These are phyloP conservation scores for Dufourea novaeangliae DNA, from an alignment of 1,140 invertebrate genomes.

Conservation along the genomic window DNA sequence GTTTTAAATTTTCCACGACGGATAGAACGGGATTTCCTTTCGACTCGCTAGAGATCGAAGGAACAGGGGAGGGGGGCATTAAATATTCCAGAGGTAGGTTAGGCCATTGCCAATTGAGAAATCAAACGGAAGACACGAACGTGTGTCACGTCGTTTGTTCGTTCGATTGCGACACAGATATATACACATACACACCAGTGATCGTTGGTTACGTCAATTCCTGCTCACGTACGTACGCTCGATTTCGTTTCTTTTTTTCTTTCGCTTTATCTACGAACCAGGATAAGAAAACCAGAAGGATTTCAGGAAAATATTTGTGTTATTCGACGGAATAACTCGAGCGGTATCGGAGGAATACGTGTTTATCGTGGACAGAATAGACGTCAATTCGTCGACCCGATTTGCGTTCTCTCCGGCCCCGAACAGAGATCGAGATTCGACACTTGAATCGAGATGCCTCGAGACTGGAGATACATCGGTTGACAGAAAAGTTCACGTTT, in stretches of 20 bases:
- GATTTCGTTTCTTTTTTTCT: no score
- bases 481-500: conserved; percentile 23
- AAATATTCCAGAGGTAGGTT: conserved; percentile 39
- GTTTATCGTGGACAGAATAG: neutral
- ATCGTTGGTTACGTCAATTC: conserved; percentile 19
- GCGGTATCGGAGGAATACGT: neutral
- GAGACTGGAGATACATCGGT: no score
- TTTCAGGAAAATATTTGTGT: neutral
- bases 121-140: conserved; percentile 49
- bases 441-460: neutral
- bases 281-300: neutral
- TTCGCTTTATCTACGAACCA: neutral
- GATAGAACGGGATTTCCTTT: neutral
- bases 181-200: neutral
- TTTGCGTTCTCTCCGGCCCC: neutral
- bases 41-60: neutral
- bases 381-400: neutral
- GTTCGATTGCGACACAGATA: conserved; percentile 36
- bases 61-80: conserved; percentile 8
- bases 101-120: conserved; percentile 40
- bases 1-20: neutral
- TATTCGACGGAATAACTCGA: no score
- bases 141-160: conserved; percentile 15
- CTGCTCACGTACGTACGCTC: neutral
- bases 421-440: neutral